These are phyloP conservation scores for Petrocephalus microphthalmus DNA, from an alignment of 2,113 vertebrate species.

Conservation along the genomic window DNA sequence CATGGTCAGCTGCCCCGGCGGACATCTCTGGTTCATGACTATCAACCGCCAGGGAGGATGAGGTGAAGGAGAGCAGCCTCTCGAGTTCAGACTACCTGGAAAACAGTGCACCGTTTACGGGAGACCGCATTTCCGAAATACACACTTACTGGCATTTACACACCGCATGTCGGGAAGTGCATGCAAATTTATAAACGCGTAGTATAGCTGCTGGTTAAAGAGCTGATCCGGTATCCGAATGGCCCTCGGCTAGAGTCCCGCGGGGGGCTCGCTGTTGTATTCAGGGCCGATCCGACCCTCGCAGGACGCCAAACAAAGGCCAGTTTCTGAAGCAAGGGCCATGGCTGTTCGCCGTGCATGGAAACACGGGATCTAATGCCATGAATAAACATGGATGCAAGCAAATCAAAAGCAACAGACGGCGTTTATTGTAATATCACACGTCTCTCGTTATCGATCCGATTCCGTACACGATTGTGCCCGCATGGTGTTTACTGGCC, in stretches of 20 bases:
- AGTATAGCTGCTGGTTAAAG: neutral
- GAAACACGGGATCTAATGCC: neutral
- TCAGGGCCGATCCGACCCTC: neutral
- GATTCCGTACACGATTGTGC: neutral
- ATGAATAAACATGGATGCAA: neutral
- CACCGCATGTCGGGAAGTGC: neutral
- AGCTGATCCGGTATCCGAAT: neutral
- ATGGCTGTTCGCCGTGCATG: neutral
- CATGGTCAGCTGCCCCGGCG: neutral
- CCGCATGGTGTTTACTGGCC: neutral
- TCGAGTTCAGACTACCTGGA: slow-evolving; percentile 23
- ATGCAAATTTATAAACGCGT: neutral
- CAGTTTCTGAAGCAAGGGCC: neutral
- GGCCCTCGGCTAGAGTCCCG: neutral
- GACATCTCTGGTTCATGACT: slow-evolving; percentile 9
- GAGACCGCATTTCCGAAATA: neutral
- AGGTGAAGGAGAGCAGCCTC: slow-evolving; percentile 12
- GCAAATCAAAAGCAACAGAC: neutral
- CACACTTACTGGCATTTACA: neutral
- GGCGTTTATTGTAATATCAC: neutral
- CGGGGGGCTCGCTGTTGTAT: neutral
- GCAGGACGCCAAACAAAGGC: neutral
- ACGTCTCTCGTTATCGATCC: neutral
- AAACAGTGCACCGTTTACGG: neutral
- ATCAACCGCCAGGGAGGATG: neutral